Evolutionary conservation across 2,113 vertebrate species (phyloP).

Genomic region (Hystrix cristata): DNA sequence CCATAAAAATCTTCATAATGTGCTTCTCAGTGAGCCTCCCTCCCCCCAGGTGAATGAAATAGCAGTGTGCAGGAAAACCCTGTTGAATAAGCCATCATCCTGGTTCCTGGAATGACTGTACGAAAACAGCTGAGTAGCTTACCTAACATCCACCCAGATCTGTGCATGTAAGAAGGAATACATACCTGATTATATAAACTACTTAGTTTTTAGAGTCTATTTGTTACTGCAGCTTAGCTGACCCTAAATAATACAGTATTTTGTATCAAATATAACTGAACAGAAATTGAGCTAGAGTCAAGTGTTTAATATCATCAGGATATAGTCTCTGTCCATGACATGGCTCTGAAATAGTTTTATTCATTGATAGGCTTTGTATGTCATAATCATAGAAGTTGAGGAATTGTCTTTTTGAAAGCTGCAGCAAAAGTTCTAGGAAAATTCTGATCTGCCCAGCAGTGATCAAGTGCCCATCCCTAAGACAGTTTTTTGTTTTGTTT

Average conservation of each 20-base stretch:
- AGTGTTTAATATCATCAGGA: neutral
- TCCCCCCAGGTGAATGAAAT: neutral
- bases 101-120: neutral
- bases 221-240: neutral
- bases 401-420: neutral
- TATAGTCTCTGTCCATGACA: neutral
- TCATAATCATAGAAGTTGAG: neutral
- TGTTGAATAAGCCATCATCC: slow-evolving; percentile 1
- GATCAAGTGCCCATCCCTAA: neutral
- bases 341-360: neutral
- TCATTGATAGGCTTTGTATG: neutral
- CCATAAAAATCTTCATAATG: slow-evolving; percentile 48
- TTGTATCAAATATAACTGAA: slow-evolving; percentile 37
- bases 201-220: slow-evolving; percentile 23
- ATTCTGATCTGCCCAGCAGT: neutral
- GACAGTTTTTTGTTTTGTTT: neutral
- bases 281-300: slow-evolving; percentile 26
- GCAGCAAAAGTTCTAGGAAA: neutral
- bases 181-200: neutral
- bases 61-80: neutral
- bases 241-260: slow-evolving; percentile 3
- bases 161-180: neutral
- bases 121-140: neutral
- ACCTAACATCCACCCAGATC: neutral
- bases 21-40: slow-evolving; percentile 27